Base-by-base conservation (phyloP, 2,113 vertebrate species). In the Isichthys henryi region DNA sequence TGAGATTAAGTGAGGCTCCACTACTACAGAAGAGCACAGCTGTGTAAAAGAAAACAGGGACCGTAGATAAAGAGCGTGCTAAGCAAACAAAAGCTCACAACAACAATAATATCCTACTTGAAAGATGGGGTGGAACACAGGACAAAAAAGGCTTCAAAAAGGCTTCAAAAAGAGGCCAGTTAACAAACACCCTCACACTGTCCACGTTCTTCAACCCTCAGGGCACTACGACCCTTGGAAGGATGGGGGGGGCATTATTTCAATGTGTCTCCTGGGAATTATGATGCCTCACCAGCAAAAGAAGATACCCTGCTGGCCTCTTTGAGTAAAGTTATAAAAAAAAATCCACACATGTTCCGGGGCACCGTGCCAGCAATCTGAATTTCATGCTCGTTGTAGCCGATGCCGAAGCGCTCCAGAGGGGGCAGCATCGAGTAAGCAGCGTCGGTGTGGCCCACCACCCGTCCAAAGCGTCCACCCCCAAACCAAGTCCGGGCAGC, bases 271-370 rank as follows among this genome's bases (percentile, higher is more conserved):
- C 92, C 90, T 89, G 27, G 91, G 95, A 94, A 95, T 95, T 95
- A 95, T 70, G 4, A 92, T 88, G 92, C 90, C 91, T 89, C 93
- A 92, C 92, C 91, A 93, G 91, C 90, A 91, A 95, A 95, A 95
- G 92, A 95, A 95, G 95, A 96, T 95, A 96, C 93, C 91, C 92
- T 92, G 93, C 91, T 94, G 93, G 92, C 91, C 45, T 90, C 90
- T 88, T 92, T 91, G 92, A 90, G 85, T 88, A 87, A 53, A 13
- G 70, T 91, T 92, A 92, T 91, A 92, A 39, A 91, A 93, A 86
- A 93, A 94, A n/a, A n/a, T n/a, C n/a, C n/a, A 94, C 94, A 95
- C 88, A 53, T 35, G 56, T 87, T 74, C 77, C 48, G 83, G 27
- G 35, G 58, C 62, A 70, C 27, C 91, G 74, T 80, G n/a, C 35